Conservation (phyloP, 2,113 vertebrate genomes). For the Xenotilapia caudafasciata region DNA sequence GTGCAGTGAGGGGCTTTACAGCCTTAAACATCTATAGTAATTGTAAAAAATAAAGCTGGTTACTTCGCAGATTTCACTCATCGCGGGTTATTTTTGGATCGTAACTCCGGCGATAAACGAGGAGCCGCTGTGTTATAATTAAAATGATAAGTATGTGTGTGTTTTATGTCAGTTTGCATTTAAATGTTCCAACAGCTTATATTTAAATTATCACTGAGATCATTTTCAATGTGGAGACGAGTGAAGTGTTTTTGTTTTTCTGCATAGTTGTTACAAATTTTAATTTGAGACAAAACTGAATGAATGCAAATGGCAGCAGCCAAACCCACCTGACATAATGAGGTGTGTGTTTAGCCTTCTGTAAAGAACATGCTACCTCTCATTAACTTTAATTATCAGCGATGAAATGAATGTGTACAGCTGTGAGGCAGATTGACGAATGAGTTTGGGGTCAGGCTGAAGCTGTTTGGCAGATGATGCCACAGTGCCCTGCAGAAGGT, state of each 20-base stretch:
- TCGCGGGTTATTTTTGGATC: neutral
- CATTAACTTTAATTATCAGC: neutral
- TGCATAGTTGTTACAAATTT: neutral
- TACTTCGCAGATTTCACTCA: neutral
- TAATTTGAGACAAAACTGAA: neutral
- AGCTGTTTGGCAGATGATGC: neutral
- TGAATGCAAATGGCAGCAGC: neutral
- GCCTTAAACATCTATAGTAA: neutral
- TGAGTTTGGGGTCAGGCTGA: neutral
- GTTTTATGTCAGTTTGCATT: neutral
- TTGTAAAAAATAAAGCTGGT: neutral
- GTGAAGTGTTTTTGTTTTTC: neutral
- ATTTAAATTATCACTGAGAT: neutral
- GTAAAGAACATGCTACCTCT: neutral
- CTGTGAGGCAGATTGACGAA: neutral
- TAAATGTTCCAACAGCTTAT: neutral
- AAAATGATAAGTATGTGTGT: neutral
- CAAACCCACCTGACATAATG: neutral
- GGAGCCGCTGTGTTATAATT: neutral
- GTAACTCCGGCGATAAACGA: neutral
- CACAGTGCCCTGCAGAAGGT: neutral
- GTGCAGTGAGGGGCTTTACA: neutral
- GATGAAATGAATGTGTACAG: neutral
- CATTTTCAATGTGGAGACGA: accelerated
- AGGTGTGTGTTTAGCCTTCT: neutral